Evolutionary conservation across 2,888 invertebrate genomes (phyloP).

Genomic region (Epirrita christyi): DNA sequence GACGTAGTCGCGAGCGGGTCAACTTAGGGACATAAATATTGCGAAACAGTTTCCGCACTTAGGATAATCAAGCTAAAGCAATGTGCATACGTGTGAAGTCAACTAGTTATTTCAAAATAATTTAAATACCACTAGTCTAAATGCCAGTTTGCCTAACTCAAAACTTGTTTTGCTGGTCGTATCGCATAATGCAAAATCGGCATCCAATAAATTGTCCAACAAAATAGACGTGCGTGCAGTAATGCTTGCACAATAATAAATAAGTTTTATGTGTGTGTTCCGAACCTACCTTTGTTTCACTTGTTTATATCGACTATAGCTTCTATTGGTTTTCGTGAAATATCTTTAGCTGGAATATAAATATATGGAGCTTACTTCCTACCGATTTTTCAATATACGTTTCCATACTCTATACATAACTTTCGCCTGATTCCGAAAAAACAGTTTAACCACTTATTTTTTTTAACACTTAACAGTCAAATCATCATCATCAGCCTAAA

Average conservation of each 20-base stretch:
- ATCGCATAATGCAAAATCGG: conserved; percentile 69
- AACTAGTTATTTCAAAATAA: conserved; percentile 12
- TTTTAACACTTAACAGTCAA: no score
- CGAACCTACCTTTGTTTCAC: conserved; percentile 54
- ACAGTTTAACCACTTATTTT: no score
- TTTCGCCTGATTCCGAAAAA: no score
- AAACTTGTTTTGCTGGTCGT: conserved; percentile 52
- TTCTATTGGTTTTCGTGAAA: conserved; percentile 36
- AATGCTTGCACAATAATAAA: conserved; percentile 71
- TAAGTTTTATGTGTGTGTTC: conserved; percentile 69
- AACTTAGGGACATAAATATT: no score
- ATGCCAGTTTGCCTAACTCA: conserved; percentile 26
- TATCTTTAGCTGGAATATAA: conserved; percentile 18
- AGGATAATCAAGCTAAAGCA: conserved; percentile 8
- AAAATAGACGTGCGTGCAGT: conserved; percentile 76
- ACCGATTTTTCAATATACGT: no score
- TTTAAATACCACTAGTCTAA: conserved; percentile 20
- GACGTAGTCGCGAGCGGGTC: no score
- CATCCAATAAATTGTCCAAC: conserved; percentile 73
- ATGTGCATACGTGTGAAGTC: conserved; percentile 11
- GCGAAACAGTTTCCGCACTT: no score
- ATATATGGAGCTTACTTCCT: neutral
- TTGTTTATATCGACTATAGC: conserved; percentile 53
- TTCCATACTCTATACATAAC: no score
- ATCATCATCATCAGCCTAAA: no score